These are phyloP conservation scores for Centropus unirufus DNA, from an alignment of 2,113 vertebrate species.

Conservation along the genomic window DNA sequence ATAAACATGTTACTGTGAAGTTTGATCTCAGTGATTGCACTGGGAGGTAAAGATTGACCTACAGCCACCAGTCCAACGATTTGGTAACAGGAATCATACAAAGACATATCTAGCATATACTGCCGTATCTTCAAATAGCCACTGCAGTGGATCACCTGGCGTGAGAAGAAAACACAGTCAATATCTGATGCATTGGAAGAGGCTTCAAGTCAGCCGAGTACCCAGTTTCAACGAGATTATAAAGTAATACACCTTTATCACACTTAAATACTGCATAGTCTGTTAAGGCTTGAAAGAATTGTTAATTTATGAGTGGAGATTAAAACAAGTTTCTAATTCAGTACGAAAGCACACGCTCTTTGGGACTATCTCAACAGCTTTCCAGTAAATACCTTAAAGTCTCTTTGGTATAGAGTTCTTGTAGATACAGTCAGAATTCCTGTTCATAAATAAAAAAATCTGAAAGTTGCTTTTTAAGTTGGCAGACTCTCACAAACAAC, in stretches of 20 bases:
- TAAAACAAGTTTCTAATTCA: background rate
- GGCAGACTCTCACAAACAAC: background rate
- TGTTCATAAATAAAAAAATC: background rate
- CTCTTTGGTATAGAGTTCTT: background rate
- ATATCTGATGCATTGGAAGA: background rate
- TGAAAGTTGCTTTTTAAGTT: background rate
- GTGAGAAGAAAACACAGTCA: background rate
- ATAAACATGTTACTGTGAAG: constrained; percentile 97
- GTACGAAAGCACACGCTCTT: background rate
- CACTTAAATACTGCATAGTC: accelerated
- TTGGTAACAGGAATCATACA: constrained; percentile 92
- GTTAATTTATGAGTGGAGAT: background rate
- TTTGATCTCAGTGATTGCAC: constrained; percentile 94
- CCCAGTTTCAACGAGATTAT: background rate
- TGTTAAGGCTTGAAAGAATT: background rate
- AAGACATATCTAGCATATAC: constrained; percentile 87
- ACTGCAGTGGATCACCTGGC: constrained; percentile 94
- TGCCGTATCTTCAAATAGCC: constrained; percentile 94
- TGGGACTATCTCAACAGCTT: background rate
- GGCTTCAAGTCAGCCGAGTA: background rate
- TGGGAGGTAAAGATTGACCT: constrained; percentile 91
- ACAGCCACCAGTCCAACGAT: constrained; percentile 92
- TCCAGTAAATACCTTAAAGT: background rate
- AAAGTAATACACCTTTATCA: background rate
- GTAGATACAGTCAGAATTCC: background rate